These are phyloP conservation scores for Diaperis boleti DNA, from an alignment of 2,888 invertebrate species.

Conservation along the genomic window DNA sequence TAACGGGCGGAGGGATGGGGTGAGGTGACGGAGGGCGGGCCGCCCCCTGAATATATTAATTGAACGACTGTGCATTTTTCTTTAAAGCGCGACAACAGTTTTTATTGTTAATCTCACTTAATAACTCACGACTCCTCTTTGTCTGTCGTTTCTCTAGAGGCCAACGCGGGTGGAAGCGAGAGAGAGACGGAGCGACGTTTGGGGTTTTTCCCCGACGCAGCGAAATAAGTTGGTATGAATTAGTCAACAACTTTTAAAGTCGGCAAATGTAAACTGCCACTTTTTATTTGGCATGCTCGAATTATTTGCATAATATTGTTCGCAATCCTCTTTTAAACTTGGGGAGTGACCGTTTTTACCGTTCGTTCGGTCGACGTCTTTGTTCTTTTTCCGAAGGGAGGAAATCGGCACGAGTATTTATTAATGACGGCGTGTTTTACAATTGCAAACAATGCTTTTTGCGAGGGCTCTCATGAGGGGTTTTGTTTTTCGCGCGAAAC, in stretches of 20 bases:
- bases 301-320: constrained; percentile 64
- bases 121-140: constrained; percentile 52
- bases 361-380: constrained; percentile 36
- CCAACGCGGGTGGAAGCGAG: constrained; percentile 51
- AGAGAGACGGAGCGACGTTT: constrained; percentile 55
- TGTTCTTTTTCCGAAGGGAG: constrained; percentile 28
- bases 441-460: constrained; percentile 51
- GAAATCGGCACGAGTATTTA: constrained; percentile 37
- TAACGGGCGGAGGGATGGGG: constrained; percentile 48
- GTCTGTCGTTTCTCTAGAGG: constrained; percentile 46
- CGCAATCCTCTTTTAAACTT: constrained; percentile 55
- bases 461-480: constrained; percentile 3
- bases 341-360: constrained; percentile 46
- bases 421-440: constrained; percentile 50
- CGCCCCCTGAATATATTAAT: constrained; percentile 64
- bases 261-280: constrained; percentile 64
- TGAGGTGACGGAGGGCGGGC: constrained; percentile 32
- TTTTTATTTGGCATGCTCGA: constrained; percentile 62
- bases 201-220: constrained; percentile 58
- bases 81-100: constrained; percentile 63
- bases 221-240: constrained; percentile 63
- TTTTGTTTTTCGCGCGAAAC: constrained; percentile 7
- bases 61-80: constrained; percentile 66
- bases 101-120: constrained; percentile 63
- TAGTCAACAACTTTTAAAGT: constrained; percentile 65